phyloP scores from a whole-genome alignment of 2,797 vertebrate genomes.

The Oreochromis mossambicus region DNA sequence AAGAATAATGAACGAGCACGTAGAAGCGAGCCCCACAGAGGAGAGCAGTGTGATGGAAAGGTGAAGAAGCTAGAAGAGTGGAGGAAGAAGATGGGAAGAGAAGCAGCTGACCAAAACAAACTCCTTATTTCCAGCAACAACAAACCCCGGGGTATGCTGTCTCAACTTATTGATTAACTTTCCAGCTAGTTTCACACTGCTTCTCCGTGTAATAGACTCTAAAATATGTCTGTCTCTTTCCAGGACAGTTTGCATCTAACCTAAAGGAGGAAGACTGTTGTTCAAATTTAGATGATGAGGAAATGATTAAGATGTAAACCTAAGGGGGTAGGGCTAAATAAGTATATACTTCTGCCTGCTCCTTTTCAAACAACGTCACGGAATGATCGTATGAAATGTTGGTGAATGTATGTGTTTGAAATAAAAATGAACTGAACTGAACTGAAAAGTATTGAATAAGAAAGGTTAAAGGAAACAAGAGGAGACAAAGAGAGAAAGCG shows the following conservation, averaged over 20 bases:
- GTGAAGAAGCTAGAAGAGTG: neutral
- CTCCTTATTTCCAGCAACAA: neutral
- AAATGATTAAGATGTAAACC: neutral
- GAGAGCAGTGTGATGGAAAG: neutral
- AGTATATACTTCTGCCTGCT: neutral
- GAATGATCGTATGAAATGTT: neutral
- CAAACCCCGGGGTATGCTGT: neutral
- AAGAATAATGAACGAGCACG: neutral
- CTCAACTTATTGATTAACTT: neutral
- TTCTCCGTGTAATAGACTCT: neutral
- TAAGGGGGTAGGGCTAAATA: neutral
- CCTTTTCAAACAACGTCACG: neutral
- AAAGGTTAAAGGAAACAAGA: neutral
- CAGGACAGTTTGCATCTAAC: neutral
- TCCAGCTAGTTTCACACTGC: neutral
- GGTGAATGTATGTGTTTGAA: neutral
- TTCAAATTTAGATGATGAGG: neutral
- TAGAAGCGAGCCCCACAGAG: neutral
- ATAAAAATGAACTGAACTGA: neutral
- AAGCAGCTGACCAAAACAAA: neutral
- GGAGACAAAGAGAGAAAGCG: neutral
- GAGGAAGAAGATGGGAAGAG: neutral
- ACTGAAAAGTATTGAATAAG: neutral
- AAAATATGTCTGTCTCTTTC: neutral
- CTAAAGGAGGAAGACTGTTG: neutral